Conservation (phyloP, 2,888 invertebrate species). For the Acrobasis consociella region DNA sequence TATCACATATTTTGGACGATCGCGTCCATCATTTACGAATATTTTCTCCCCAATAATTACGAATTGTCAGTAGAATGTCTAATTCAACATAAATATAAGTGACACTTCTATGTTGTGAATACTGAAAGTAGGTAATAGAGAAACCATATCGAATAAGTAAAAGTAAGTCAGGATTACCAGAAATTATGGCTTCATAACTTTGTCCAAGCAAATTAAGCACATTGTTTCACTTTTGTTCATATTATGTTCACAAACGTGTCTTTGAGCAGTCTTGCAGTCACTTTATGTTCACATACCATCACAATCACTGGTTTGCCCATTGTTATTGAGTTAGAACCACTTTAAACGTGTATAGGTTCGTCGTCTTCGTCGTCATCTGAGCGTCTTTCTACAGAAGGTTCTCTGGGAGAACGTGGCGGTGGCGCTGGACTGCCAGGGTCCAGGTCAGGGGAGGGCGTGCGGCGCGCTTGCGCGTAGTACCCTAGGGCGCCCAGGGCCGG, state of each 20-base stretch:
- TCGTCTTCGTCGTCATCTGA: slow-evolving; percentile 83
- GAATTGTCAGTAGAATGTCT: slow-evolving; percentile 24
- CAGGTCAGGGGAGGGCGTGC: slow-evolving; percentile 79
- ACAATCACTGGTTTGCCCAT: slow-evolving; percentile 17
- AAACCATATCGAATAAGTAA: slow-evolving; percentile 30
- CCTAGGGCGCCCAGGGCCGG: slow-evolving; percentile 84
- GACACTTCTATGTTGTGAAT: slow-evolving; percentile 22
- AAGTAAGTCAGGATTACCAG: slow-evolving; percentile 33
- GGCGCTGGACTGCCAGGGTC: slow-evolving; percentile 84
- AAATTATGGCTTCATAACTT: slow-evolving; percentile 37
- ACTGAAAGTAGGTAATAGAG: slow-evolving; percentile 33
- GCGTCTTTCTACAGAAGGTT: slow-evolving; percentile 66
- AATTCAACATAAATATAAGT: slow-evolving; percentile 16
- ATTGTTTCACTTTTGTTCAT: slow-evolving; percentile 31
- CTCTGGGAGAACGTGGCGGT: slow-evolving; percentile 71
- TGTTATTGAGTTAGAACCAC: slow-evolving; percentile 25
- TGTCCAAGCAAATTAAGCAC: slow-evolving; percentile 23
- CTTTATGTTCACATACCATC: slow-evolving; percentile 29
- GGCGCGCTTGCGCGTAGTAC: slow-evolving; percentile 76
- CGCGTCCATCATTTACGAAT: slow-evolving; percentile 51
- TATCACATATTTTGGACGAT: slow-evolving; percentile 75
- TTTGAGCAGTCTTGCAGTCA: slow-evolving; percentile 24
- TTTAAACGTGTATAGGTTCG: slow-evolving; percentile 85
- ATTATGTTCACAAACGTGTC: slow-evolving; percentile 14
- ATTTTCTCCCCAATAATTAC: slow-evolving; percentile 32